Evolutionary conservation across 1,140 invertebrate genomes (phyloP), one percentile per base, ranked within the genome.

Genomic region (Drosophila pallidifrons): DNA sequence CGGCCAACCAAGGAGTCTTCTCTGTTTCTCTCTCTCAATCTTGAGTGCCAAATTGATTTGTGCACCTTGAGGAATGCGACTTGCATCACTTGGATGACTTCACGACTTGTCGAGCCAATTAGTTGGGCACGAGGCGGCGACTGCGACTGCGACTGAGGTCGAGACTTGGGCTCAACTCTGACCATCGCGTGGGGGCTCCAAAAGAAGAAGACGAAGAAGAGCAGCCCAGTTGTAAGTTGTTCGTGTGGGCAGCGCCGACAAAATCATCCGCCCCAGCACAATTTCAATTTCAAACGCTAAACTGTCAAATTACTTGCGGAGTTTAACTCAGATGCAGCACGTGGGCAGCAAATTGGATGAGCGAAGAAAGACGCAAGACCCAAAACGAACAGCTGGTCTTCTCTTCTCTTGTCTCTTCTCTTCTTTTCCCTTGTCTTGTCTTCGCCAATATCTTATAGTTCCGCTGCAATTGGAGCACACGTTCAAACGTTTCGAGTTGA

Each of bases 21-120:
- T n/a, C 38, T n/a, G n/a, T n/a, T n/a, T 3, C 38, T 41, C 38
- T 7, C 35, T 8, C 15, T 20, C 20, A 20, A 80, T 80, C 60
- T 45, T 47, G 46, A 69, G 77, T 78, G 75, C 70, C 80, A 82
- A 82, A 82, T 70, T 78, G 72, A 78, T 78, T 67, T 70, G 69
- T 20, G 60, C 79, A 70, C 64, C 70, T 75, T 55, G 38, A 68
- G 79, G 79, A 75, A 78, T 82, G 79, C 60, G 63, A 25, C 41
- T 38, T 20, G 20, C 16, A 11, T 4, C 28, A 20, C 10, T 47
- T 30, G 49, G 20, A 10, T 49, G 49, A n/a, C 49, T 52, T 52
- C 20, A 28, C 25, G 51, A 32, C 11, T 32, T 15, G 28, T 54
- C 28, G 13, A 15, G 51, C 2, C 30, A 54, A 54, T 32, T 30